Percentiles rank a stretch among this genome's conserved stretches.
Conservation (phyloP, 2,888 invertebrate species). For the Xanthia togata region DNA sequence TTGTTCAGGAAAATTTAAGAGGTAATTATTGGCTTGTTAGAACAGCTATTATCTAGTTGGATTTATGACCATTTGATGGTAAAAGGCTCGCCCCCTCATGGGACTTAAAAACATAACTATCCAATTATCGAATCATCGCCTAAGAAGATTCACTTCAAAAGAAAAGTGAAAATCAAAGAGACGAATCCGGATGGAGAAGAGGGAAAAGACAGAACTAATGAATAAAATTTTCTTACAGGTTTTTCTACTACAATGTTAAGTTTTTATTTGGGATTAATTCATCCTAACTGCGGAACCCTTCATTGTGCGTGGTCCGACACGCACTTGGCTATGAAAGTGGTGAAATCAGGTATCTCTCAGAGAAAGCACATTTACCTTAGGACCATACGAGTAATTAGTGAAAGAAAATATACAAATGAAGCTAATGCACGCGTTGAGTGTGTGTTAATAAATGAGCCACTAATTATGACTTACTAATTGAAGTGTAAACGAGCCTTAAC, state of each 20-base stretch:
- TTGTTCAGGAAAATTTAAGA: background rate
- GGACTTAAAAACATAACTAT: too few species aligned
- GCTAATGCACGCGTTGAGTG: too few species aligned
- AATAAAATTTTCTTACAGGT: background rate
- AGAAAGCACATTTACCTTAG: background rate
- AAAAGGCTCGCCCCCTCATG: too few species aligned
- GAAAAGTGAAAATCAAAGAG: background rate
- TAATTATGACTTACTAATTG: too few species aligned
- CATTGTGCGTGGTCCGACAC: too few species aligned
- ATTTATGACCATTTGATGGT: too few species aligned
- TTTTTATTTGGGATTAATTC: too few species aligned
- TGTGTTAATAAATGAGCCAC: background rate
- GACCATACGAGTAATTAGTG: background rate
- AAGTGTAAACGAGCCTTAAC: background rate
- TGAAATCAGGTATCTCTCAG: slow-evolving; percentile 2
- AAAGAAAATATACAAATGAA: slow-evolving; percentile 10
- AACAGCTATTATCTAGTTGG: too few species aligned
- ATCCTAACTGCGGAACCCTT: too few species aligned
- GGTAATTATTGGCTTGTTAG: background rate
- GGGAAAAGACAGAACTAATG: background rate
- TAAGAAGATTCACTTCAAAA: too few species aligned
- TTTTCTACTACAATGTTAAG: too few species aligned
- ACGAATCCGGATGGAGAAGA: background rate
- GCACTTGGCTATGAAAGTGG: background rate
- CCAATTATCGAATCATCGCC: too few species aligned